These are phyloP conservation scores for Hedychridium roseum DNA, from an alignment of 2,888 invertebrate genomes.

Conservation along the genomic window DNA sequence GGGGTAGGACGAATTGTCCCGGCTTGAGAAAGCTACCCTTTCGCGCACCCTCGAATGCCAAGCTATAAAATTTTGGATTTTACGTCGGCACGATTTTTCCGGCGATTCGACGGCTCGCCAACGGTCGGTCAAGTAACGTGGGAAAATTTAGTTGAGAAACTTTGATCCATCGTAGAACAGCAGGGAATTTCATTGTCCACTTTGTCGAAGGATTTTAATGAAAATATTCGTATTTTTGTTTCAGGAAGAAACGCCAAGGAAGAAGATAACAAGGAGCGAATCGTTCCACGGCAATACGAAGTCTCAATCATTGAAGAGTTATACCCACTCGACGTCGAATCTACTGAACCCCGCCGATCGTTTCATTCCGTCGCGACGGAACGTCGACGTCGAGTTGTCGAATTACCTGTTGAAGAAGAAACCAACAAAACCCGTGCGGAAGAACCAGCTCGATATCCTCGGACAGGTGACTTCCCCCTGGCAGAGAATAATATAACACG, in stretches of 20 bases:
- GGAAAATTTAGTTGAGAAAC: background rate
- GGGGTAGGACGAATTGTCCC: conserved; percentile 32
- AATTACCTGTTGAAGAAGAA: conserved; percentile 30
- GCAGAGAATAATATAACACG: too few relatives aligned
- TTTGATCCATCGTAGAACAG: conserved; percentile 9
- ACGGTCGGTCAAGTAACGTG: too few relatives aligned
- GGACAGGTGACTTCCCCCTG: too few relatives aligned
- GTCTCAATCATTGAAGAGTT: background rate
- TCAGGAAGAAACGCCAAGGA: too few relatives aligned
- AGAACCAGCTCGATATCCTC: conserved; percentile 32
- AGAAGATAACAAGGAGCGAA: too few relatives aligned
- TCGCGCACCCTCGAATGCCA: conserved; percentile 12
- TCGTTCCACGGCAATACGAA: too few relatives aligned
- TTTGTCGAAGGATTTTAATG: background rate
- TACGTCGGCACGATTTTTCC: conserved; percentile 32
- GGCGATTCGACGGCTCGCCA: conserved; percentile 5
- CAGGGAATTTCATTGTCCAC: conserved; percentile 9
- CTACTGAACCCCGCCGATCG: conserved; percentile 32
- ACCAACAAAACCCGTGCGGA: background rate
- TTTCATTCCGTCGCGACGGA: conserved; percentile 42
- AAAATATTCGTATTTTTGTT: too few relatives aligned
- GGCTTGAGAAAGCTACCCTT: conserved; percentile 21
- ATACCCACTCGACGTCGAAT: background rate
- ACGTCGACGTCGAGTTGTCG: conserved; percentile 38
- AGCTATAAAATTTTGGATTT: conserved; percentile 41